Evolutionary conservation across 2,797 vertebrate species (phyloP).

Genomic region (Eulemur coronatus): DNA sequence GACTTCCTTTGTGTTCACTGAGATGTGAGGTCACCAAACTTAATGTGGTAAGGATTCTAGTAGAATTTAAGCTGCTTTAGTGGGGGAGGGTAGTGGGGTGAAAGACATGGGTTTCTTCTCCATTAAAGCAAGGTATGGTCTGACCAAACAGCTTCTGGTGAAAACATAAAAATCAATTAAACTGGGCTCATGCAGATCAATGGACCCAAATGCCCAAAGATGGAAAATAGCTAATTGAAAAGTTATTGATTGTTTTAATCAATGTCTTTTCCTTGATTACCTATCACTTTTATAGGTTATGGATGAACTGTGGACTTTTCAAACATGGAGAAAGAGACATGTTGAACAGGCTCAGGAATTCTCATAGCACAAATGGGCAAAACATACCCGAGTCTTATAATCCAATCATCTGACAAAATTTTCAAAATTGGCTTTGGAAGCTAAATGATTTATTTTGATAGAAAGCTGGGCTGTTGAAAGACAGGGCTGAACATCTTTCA

Average conservation of each 20-base stretch:
- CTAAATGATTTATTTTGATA: constrained; percentile 51
- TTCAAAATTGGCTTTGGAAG: constrained; percentile 25
- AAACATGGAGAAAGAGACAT: neutral
- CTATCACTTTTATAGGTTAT: neutral
- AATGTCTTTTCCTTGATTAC: constrained; percentile 55
- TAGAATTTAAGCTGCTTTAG: neutral
- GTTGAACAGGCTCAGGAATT: neutral
- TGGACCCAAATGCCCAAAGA: constrained; percentile 55
- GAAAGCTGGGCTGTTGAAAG: constrained; percentile 46
- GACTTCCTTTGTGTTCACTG: constrained; percentile 27
- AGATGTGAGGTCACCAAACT: constrained; percentile 4
- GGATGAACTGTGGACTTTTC: constrained; percentile 3
- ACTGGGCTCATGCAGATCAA: constrained; percentile 56
- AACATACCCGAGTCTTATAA: neutral
- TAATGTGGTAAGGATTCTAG: neutral
- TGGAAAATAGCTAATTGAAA: constrained; percentile 70
- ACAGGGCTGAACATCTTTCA: constrained; percentile 51
- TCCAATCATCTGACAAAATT: constrained; percentile 39
- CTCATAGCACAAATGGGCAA: neutral
- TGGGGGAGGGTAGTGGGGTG: neutral
- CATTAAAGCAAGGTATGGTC: neutral
- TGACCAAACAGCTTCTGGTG: constrained; percentile 10
- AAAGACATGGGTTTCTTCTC: neutral
- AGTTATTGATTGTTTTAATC: constrained; percentile 60
- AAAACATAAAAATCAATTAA: constrained; percentile 56